Evolutionary conservation across 1,140 invertebrate species (phyloP).

Genomic region (Lethocerus indicus): DNA sequence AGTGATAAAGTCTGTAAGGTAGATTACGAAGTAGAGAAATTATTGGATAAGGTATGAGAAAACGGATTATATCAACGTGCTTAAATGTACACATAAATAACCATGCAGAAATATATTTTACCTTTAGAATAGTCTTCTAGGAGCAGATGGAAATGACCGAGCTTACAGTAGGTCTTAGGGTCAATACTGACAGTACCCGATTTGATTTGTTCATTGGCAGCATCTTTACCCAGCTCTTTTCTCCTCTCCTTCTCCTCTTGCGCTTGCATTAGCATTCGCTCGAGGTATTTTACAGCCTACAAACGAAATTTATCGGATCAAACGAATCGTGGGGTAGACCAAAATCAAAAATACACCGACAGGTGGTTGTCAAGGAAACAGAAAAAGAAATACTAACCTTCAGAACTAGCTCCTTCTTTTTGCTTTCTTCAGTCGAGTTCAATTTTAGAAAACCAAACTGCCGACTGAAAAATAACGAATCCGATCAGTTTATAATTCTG

Average conservation of each 20-base stretch:
- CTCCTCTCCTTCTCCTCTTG: slow-evolving; percentile 29
- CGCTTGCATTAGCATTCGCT: slow-evolving; percentile 58
- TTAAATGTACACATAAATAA: background rate
- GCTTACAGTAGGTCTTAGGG: slow-evolving; percentile 78
- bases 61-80: background rate
- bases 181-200: slow-evolving; percentile 59
- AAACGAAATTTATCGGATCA: slow-evolving; percentile 15
- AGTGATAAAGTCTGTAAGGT: too few species aligned
- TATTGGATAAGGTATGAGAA: too few species aligned
- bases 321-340: background rate
- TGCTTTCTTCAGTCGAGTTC: slow-evolving; percentile 50
- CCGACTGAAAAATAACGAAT: slow-evolving; percentile 39
- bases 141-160: slow-evolving; percentile 84
- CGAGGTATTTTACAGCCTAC: slow-evolving; percentile 61
- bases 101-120: slow-evolving; percentile 23
- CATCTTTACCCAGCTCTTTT: slow-evolving; percentile 21
- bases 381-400: too few species aligned
- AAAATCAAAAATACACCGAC: background rate
- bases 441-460: slow-evolving; percentile 74
- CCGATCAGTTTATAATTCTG: too few species aligned
- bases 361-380: too few species aligned
- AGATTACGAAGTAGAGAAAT: too few species aligned
- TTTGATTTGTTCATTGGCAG: slow-evolving; percentile 24
- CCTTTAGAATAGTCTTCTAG: slow-evolving; percentile 83
- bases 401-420: slow-evolving; percentile 56